These are phyloP conservation scores for Limenitis camilla DNA, from an alignment of 2,888 invertebrate species.

Conservation along the genomic window DNA sequence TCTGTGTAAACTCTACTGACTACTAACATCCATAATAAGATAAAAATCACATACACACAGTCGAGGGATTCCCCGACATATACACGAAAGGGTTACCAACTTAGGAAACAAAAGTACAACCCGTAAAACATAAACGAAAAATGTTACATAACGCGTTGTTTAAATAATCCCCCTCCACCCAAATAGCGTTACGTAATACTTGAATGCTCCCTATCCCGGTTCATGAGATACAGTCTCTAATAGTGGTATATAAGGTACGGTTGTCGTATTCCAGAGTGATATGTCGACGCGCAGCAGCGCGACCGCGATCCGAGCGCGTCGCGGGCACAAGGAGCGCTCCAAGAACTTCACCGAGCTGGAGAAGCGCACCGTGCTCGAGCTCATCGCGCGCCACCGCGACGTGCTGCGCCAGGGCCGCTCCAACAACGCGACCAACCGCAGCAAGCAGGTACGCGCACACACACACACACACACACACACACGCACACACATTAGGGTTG, in stretches of 20 bases:
- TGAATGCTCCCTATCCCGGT: no score
- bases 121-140: no score
- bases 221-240: no score
- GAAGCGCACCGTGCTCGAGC: slow-evolving; percentile 67
- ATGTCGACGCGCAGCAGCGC: slow-evolving; percentile 66
- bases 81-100: no score
- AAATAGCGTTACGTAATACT: no score
- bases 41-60: no score
- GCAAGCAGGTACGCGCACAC: slow-evolving; percentile 54
- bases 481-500: not conserved
- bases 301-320: slow-evolving; percentile 57
- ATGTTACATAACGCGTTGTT: no score
- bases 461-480: not conserved
- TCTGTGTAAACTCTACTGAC: no score
- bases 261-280: slow-evolving; percentile 48
- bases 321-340: slow-evolving; percentile 71
- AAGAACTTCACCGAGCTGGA: slow-evolving; percentile 73
- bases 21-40: no score
- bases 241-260: not conserved
- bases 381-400: slow-evolving; percentile 67
- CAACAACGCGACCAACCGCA: slow-evolving; percentile 71
- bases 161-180: no score
- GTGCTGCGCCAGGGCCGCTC: slow-evolving; percentile 71
- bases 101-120: no score
- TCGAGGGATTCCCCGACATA: no score